Evolutionary conservation across 2,797 vertebrate genomes (phyloP).

Genomic region (Acrossocheilus fasciatus): DNA sequence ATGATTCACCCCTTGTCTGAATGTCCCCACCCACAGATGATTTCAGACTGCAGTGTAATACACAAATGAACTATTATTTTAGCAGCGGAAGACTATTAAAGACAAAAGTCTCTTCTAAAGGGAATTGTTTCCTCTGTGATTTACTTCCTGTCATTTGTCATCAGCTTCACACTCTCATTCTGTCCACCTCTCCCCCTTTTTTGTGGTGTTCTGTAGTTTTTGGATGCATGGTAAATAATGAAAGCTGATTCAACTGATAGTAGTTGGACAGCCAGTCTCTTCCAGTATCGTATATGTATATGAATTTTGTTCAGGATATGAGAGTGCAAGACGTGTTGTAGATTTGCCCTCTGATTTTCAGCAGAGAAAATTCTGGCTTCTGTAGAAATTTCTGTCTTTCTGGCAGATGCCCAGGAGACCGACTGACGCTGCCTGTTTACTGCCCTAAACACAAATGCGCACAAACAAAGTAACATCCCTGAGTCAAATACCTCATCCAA

Average conservation of each 20-base stretch:
- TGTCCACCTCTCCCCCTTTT: background rate
- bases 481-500: constrained; percentile 34
- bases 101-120: constrained; percentile 5
- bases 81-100: constrained; percentile 23
- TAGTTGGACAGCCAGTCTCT: constrained; percentile 33
- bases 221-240: constrained; percentile 7
- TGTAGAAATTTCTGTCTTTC: constrained; percentile 24
- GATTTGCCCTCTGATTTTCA: constrained; percentile 45
- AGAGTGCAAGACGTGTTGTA: background rate
- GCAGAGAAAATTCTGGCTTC: constrained; percentile 35
- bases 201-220: background rate
- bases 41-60: constrained; percentile 18
- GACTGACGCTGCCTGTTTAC: constrained; percentile 55
- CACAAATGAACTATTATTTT: background rate
- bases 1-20: constrained; percentile 30
- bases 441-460: constrained; percentile 45
- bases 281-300: constrained; percentile 24
- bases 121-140: constrained; percentile 18
- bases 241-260: background rate
- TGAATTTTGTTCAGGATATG: constrained; percentile 32
- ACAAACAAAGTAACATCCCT: constrained; percentile 42
- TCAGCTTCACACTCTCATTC: background rate
- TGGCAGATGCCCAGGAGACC: constrained; percentile 51
- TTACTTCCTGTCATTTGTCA: background rate
- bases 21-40: constrained; percentile 33